Evolutionary conservation across 2,888 invertebrate species (phyloP), one percentile per base, ranked within the genome.

Genomic region (Euplexia lucipara): DNA sequence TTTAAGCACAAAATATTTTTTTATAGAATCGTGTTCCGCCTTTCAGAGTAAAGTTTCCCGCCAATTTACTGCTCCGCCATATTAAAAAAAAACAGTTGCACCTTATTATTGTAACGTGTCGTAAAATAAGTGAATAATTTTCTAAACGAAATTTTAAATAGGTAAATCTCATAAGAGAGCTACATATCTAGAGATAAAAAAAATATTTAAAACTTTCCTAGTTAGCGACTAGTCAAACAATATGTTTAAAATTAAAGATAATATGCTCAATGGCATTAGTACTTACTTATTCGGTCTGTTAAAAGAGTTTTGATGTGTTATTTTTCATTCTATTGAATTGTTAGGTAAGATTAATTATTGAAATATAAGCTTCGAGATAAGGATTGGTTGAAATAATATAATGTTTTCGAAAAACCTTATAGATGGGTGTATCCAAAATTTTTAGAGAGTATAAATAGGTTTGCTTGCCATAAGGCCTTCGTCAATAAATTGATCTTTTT

Each of bases 151-250:
- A 65, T 65, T 69, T 66, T 41, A 16, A 69, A 59, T 53, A 47
- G 16, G 6, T 41, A 66, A 72, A 66, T 65, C 56, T 75, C 67
- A 42, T 59, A 48, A 37, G 51, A 67, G 56, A 82, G 64, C 76
- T 57, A 75, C 78, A 81, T 86, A 85, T 83, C 82, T 83, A 76
- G 62, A 75, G 53, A 42, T 79, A 72, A 70, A 70, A 75, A 47
- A 60, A 54, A 56, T 70, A 37, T 70, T 51, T 76, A 37, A 26
- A 64, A 60, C 48, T 72, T 75, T 52, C 80, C 74, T 85, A 84
- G 78, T 82, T 79, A 41, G 56, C 67, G 65, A 78, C 84, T 86
- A 86, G 86, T 86, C 86, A 85, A 78, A 72, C 49, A 60, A 60
- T 74, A 73, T 59, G 56, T 47, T 61, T 53, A 47, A 70, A 70